These are phyloP conservation scores for Chiridota heheva DNA, from an alignment of 35 echinoderm and acorn worm species.

Conservation along the genomic window DNA sequence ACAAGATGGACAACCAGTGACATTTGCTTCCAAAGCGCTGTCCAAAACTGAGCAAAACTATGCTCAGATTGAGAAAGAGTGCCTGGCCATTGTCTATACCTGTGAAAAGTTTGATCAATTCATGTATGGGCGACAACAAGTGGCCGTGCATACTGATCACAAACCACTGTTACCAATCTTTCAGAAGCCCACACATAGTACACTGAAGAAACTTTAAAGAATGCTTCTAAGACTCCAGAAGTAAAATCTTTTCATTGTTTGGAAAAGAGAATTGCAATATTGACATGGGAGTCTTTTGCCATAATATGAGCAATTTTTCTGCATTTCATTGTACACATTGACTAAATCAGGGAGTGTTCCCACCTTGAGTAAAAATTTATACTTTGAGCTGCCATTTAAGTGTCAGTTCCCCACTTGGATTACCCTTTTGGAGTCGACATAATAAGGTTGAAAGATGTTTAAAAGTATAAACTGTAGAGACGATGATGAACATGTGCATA, in stretches of 20 bases:
- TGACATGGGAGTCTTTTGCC: too few relatives aligned
- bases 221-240: slow-evolving; percentile 23
- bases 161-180: slow-evolving; percentile 2
- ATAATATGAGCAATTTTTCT: too few relatives aligned
- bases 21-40: slow-evolving; percentile 48
- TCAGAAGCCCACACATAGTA: background rate
- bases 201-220: background rate
- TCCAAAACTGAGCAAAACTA: slow-evolving; percentile 43
- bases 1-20: slow-evolving; percentile 50
- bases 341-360: too few relatives aligned
- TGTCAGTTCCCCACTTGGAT: too few relatives aligned
- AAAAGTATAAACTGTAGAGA: too few relatives aligned
- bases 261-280: too few relatives aligned
- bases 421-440: too few relatives aligned
- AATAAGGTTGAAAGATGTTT: too few relatives aligned
- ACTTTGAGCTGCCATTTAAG: too few relatives aligned
- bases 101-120: slow-evolving; percentile 47
- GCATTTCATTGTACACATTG: too few relatives aligned
- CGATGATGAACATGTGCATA: too few relatives aligned
- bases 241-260: background rate
- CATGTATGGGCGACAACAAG: slow-evolving; percentile 24
- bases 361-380: too few relatives aligned
- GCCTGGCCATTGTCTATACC: background rate
- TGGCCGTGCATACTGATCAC: slow-evolving; percentile 20
- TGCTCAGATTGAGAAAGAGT: slow-evolving; percentile 49